Conservation (phyloP, 1,140 invertebrate species). For the Wiebesia pumilae region DNA sequence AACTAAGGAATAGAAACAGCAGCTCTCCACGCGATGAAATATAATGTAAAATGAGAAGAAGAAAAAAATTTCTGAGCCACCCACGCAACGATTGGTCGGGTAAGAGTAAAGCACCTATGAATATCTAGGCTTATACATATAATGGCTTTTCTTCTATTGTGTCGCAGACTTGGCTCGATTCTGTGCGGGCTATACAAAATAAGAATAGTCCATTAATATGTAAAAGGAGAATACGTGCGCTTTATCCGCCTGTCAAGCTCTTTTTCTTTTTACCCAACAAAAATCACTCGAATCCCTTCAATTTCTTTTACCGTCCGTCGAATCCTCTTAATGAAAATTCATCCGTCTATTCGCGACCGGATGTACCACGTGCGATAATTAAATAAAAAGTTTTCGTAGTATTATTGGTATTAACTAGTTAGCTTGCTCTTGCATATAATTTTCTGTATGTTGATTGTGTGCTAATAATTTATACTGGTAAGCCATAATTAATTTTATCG, state of each 20-base stretch:
- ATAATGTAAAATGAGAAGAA: not conserved
- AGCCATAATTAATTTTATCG: not conserved
- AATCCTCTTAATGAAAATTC: slow-evolving; percentile 8
- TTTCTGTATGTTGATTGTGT: not conserved
- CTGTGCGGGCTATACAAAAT: slow-evolving; percentile 51
- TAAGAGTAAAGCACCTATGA: slow-evolving; percentile 18
- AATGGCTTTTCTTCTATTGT: slow-evolving; percentile 39
- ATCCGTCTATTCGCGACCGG: not conserved
- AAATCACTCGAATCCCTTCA: not conserved
- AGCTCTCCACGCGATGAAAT: not conserved
- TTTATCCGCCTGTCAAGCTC: slow-evolving; percentile 53
- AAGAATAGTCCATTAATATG: slow-evolving; percentile 66
- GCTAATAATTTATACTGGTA: not conserved
- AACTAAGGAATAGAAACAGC: not conserved
- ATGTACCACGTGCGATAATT: not conserved
- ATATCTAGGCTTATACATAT: not conserved
- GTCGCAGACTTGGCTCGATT: slow-evolving; percentile 35
- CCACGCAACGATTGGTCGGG: slow-evolving; percentile 14
- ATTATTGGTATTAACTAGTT: not conserved
- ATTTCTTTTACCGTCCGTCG: not conserved
- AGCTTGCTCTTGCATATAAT: not conserved
- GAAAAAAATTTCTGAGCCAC: not conserved
- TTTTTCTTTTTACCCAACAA: not conserved
- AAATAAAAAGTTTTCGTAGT: not conserved
- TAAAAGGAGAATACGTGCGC: slow-evolving; percentile 58